A percentile compares a stretch with the other conserved stretches of the same genome.
phyloP scores from a whole-genome alignment of 2,797 vertebrate genomes.

The Sitta carolinensis region DNA sequence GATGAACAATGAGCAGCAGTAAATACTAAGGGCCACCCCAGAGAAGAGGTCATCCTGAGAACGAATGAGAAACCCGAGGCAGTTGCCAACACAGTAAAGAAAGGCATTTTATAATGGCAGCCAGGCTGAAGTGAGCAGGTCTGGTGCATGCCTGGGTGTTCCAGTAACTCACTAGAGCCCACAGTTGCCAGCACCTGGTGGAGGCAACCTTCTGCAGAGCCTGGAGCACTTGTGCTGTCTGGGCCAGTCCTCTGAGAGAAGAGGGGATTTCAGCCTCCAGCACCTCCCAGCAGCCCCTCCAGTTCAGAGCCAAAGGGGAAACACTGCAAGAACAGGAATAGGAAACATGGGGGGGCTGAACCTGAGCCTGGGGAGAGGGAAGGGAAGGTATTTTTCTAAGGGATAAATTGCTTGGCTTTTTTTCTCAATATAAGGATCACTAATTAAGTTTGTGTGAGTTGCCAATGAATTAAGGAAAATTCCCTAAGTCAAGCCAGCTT shows the following conservation, averaged over 20 bases:
- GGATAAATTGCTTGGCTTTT: not conserved
- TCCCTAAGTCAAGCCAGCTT: not conserved
- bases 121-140: not conserved
- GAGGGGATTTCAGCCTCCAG: not conserved
- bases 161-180: not conserved
- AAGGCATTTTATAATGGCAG: not conserved
- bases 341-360: not conserved
- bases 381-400: not conserved
- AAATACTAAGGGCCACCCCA: not conserved
- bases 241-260: not conserved
- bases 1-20: not conserved
- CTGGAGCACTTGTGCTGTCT: rapidly evolving
- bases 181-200: not conserved
- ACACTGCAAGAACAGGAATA: not conserved
- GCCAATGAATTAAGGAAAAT: not conserved
- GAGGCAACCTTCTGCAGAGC: not conserved
- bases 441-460: not conserved
- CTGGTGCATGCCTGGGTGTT: not conserved
- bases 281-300: not conserved
- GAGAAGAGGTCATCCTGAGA: not conserved
- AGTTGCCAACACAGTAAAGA: not conserved
- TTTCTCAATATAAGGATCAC: not conserved
- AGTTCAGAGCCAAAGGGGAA: rapidly evolving
- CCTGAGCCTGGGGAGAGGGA: not conserved
- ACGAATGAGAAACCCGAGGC: not conserved